phyloP scores from a whole-genome alignment of 1,140 invertebrate genomes.

The Proales similis region DNA sequence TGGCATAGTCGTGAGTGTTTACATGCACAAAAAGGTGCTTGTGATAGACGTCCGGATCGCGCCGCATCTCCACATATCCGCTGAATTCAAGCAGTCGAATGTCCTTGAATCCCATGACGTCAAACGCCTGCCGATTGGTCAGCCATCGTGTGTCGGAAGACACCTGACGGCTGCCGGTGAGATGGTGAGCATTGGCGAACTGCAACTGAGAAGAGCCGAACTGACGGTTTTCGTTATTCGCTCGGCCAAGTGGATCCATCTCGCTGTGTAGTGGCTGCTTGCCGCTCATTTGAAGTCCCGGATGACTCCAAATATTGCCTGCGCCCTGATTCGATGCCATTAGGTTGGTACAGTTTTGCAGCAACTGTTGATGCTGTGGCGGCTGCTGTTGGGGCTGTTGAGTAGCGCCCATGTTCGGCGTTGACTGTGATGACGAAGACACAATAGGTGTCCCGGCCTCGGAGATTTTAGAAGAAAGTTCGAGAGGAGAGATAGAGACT shows the following conservation, averaged over 20 bases:
- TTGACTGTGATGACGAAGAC: no score
- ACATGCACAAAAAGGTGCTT: conserved; percentile 31
- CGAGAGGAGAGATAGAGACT: no score
- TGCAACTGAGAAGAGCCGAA: no score
- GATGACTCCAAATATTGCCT: conserved; percentile 17
- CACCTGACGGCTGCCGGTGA: no score
- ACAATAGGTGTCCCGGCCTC: no score
- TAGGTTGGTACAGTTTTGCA: conserved; percentile 37
- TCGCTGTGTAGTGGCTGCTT: no score
- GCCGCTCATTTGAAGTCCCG: conserved; percentile 28
- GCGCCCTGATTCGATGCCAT: conserved; percentile 14
- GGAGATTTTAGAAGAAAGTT: no score
- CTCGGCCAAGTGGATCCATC: no score
- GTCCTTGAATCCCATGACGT: conserved; percentile 24
- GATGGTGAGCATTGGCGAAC: no score
- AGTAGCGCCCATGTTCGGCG: not conserved
- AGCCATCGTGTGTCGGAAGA: no score
- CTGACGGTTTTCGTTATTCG: no score
- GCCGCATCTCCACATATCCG: conserved; percentile 17
- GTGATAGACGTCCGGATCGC: conserved; percentile 32
- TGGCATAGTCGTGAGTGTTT: conserved; percentile 24
- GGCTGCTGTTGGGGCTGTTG: conserved; percentile 8
- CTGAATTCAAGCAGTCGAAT: conserved; percentile 25
- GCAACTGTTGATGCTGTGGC: conserved; percentile 24
- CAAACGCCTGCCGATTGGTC: no score